Percentiles rank a stretch among this genome's conserved stretches.
Conservation (phyloP, 2,797 vertebrate genomes). For the Xenentodon cancila region DNA sequence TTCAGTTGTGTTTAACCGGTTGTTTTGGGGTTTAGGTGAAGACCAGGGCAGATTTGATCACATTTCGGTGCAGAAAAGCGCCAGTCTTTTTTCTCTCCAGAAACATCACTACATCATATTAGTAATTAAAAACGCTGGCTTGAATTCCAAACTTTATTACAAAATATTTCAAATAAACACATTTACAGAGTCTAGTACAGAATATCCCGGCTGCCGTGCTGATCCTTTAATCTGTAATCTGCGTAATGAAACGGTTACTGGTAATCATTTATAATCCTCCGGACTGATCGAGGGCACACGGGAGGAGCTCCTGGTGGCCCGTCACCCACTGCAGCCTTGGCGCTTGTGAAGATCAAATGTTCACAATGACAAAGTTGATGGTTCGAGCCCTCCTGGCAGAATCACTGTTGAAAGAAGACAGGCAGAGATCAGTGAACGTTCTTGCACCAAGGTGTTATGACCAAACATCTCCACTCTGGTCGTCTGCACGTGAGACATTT, state of each 20-base stretch:
- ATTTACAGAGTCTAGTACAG: constrained; percentile 23
- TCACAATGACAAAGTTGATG: neutral
- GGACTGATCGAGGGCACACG: constrained; percentile 1
- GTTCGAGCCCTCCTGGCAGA: too few relatives aligned
- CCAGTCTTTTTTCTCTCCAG: neutral
- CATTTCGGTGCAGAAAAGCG: too few relatives aligned
- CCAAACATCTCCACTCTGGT: too few relatives aligned
- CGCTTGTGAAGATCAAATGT: too few relatives aligned
- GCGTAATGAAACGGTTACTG: neutral
- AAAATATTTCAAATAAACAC: constrained; percentile 36
- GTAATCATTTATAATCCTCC: constrained; percentile 31
- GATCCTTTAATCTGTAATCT: neutral
- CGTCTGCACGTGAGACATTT: too few relatives aligned
- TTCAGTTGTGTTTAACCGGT: too few relatives aligned
- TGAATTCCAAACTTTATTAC: constrained; percentile 43
- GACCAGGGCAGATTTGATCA: too few relatives aligned
- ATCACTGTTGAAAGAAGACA: constrained; percentile 34
- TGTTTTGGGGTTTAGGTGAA: too few relatives aligned
- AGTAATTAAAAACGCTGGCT: neutral
- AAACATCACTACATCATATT: too few relatives aligned
- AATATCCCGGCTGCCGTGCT: neutral
- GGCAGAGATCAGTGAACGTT: neutral
- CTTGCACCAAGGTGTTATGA: neutral
- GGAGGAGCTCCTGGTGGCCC: too few relatives aligned
- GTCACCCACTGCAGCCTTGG: too few relatives aligned